A percentile compares a stretch with the other conserved stretches of the same genome.
phyloP scores from a whole-genome alignment of 1,140 invertebrate species.

The Spodoptera frugiperda region DNA sequence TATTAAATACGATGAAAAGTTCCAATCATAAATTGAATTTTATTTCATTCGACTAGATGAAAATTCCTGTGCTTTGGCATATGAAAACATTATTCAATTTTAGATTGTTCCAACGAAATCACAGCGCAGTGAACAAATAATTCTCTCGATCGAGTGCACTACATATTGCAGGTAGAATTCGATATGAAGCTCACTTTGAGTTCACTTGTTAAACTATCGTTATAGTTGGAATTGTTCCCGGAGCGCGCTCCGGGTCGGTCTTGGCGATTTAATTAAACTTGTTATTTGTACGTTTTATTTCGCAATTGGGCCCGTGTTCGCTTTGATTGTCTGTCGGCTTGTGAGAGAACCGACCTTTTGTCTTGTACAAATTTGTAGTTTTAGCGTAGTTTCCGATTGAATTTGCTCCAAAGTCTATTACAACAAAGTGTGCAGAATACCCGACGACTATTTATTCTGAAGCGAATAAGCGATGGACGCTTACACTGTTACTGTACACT shows the following conservation, averaged over 20 bases:
- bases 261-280: conserved; percentile 85
- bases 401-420: conserved; percentile 34
- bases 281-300: conserved; percentile 85
- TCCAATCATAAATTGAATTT: background rate
- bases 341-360: conserved; percentile 66
- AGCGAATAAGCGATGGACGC: conserved; percentile 17
- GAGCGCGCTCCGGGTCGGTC: conserved; percentile 63
- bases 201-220: conserved; percentile 83
- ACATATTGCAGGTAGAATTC: conserved; percentile 70
- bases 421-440: conserved; percentile 40
- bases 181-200: conserved; percentile 78
- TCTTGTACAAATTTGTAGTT: conserved; percentile 57
- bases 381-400: conserved; percentile 44
- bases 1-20: conserved; percentile 16
- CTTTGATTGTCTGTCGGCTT: conserved; percentile 76
- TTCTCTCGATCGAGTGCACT: conserved; percentile 72
- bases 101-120: conserved; percentile 48
- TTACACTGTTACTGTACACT: conserved; percentile 39
- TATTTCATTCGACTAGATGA: conserved; percentile 10
- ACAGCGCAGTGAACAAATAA: conserved; percentile 68
- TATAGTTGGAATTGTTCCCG: conserved; percentile 77
- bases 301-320: conserved; percentile 73
- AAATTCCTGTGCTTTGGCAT: conserved; percentile 12
- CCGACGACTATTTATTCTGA: conserved; percentile 32
- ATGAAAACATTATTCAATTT: conserved; percentile 39